These are phyloP conservation scores for Drosophila ezoana DNA, from an alignment of 2,888 invertebrate species.

Conservation along the genomic window DNA sequence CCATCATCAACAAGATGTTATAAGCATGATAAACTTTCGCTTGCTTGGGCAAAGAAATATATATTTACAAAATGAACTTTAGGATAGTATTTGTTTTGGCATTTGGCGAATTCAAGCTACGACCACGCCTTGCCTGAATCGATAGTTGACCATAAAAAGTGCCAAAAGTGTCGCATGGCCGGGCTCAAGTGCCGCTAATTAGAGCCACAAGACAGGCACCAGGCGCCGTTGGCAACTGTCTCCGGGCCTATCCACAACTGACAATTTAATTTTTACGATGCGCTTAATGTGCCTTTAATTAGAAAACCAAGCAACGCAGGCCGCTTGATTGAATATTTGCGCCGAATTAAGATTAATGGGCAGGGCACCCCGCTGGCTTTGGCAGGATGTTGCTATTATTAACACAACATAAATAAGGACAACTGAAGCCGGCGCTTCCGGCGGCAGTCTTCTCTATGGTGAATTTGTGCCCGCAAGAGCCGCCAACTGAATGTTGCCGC, in stretches of 20 bases:
- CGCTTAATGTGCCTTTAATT: slow-evolving; percentile 72
- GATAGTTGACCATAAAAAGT: slow-evolving; percentile 22
- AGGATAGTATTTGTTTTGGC: background rate
- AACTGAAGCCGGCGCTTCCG: slow-evolving; percentile 31
- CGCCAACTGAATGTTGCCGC: slow-evolving; percentile 23
- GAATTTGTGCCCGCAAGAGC: background rate
- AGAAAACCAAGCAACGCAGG: slow-evolving; percentile 29
- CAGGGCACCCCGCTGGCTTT: slow-evolving; percentile 16
- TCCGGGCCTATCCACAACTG: slow-evolving; percentile 27
- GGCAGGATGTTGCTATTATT: slow-evolving; percentile 36
- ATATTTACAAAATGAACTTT: background rate
- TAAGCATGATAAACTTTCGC: background rate
- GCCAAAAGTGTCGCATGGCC: slow-evolving; percentile 17
- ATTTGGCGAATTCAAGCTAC: background rate
- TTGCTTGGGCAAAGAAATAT: too few relatives aligned
- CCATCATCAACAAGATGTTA: background rate
- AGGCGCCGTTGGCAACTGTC: slow-evolving; percentile 12
- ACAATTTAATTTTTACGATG: slow-evolving; percentile 76
- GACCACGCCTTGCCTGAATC: slow-evolving; percentile 13
- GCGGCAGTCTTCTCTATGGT: slow-evolving; percentile 19
- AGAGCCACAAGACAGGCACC: background rate
- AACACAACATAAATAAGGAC: slow-evolving; percentile 64
- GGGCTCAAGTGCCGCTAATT: slow-evolving; percentile 40
- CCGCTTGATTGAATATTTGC: slow-evolving; percentile 71
- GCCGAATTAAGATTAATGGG: slow-evolving; percentile 71